Base-by-base conservation (phyloP, 2,797 vertebrate genomes). In the Molossus alvarezi region DNA sequence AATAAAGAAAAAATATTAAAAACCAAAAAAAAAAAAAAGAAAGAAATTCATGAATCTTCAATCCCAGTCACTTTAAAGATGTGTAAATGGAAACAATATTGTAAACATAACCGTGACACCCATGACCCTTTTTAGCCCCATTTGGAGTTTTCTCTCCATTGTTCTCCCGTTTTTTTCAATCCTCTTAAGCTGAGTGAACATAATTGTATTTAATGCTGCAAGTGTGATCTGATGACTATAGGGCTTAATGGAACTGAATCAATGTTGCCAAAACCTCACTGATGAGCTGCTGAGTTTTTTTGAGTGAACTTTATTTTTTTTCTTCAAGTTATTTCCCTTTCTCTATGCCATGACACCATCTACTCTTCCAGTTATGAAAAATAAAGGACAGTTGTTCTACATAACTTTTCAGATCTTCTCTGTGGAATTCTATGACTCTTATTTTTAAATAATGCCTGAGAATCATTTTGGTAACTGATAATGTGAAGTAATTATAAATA, bases 361-460 rank as follows among this genome's bases (percentile, higher is more conserved):
- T 41, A 5, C 72, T 72, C 18, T 69, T 55, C 15, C 8, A 62
- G 41, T 51, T 92, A 90, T 21, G 45, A 90, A 55, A 92, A 79
- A 53, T 15, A 75, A 85, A 73, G 18, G 14, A 57, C 6, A 76
- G 12, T 53, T 76, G 5, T 55, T 88, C 57, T 92, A 72, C 55
- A n/a, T n/a, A 12, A 25, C 21, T 58, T 29, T 72, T 77, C 7
- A 57, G 23, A 88, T 79, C 6, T 53, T 87, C 9, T 91, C 41
- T 73, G 21, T 72, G 6, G 25, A 85, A 64, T 0, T 25, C 29
- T 88, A 27, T 75, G 53, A 53, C 17, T 87, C 23, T 83, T 6
- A 69, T 85, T 81, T 91, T 91, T 85, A 86, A 92, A 65, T 69
- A 57, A 27, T 9, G 73, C 20, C n/a, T 20, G 9, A 29, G 17